Conservation (phyloP, 2,797 vertebrate genomes). For the Pseudochirops corinnae region DNA sequence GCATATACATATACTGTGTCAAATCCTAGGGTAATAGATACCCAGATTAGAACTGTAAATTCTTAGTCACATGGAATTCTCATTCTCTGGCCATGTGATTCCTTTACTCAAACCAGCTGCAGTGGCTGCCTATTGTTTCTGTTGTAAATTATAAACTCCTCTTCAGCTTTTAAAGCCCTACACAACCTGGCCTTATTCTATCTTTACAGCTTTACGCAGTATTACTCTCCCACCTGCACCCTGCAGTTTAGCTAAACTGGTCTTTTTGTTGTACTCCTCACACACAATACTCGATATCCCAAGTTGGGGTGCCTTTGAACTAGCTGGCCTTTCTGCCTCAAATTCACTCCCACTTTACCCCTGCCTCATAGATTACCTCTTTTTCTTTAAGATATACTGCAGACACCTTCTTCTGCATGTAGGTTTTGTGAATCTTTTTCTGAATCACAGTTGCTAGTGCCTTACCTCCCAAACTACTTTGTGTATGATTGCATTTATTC, state of each 20-base stretch:
- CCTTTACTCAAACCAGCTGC: neutral
- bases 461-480: neutral
- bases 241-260: neutral
- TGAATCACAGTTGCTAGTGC: neutral
- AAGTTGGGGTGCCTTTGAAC: neutral
- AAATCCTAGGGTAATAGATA: neutral
- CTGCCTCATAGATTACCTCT: neutral
- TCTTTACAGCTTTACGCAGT: neutral
- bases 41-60: neutral
- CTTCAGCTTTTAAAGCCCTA: neutral
- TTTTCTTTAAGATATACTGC: neutral
- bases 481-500: neutral
- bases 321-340: neutral
- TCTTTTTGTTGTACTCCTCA: neutral
- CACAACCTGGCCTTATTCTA: neutral
- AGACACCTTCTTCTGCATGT: neutral
- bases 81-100: neutral
- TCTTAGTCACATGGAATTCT: conserved; percentile 2
- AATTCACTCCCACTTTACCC: neutral
- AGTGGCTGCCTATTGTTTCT: neutral
- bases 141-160: neutral
- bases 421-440: neutral
- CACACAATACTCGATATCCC: too few relatives aligned
- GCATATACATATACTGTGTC: neutral
- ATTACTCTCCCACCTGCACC: neutral